Conservation (phyloP, 2,113 vertebrate genomes). For the Tragelaphus strepsiceros region DNA sequence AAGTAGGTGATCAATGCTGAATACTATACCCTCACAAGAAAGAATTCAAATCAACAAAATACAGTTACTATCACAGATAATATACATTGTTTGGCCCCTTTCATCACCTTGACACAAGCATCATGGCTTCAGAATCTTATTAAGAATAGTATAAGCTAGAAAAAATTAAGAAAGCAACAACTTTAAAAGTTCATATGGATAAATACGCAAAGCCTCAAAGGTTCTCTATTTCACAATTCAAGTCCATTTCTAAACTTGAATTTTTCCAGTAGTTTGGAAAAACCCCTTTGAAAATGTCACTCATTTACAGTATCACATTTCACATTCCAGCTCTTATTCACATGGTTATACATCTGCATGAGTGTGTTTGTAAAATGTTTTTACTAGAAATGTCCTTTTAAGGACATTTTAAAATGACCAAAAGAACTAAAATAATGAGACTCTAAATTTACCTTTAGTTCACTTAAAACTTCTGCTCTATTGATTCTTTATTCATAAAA, state of each 20-base stretch:
- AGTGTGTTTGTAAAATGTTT: neutral
- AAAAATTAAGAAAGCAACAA: neutral
- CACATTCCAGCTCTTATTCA: neutral
- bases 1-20: neutral
- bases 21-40: neutral
- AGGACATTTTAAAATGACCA: conserved; percentile 21
- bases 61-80: neutral
- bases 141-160: neutral
- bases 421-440: neutral
- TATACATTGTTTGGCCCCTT: neutral
- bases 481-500: neutral
- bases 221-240: conserved; percentile 30
- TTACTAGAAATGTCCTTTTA: neutral
- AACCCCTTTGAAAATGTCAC: conserved; percentile 14
- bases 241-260: neutral
- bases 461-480: neutral
- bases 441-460: neutral
- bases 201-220: conserved; percentile 19
- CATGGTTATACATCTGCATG: neutral
- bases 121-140: neutral
- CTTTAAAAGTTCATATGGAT: neutral
- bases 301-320: neutral
- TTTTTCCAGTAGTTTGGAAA: neutral
- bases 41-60: neutral
- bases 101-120: neutral